Conservation (phyloP, 2,888 invertebrate species). For the Drosophila pseudotalamancana region DNA sequence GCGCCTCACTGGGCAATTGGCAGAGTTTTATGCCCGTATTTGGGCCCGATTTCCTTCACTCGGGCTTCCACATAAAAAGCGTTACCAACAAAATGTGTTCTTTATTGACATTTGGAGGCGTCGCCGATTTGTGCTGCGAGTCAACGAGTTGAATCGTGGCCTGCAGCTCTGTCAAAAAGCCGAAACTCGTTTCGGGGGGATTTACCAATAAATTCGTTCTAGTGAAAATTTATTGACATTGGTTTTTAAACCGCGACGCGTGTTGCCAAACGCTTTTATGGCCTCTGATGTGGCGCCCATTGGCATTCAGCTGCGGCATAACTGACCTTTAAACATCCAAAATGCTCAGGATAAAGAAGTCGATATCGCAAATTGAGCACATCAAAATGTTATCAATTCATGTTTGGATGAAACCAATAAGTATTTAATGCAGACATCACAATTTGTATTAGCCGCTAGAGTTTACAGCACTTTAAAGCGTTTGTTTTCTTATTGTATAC, state of each 20-base stretch:
- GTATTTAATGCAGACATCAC: background rate
- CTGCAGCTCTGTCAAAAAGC: constrained; percentile 66
- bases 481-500: background rate
- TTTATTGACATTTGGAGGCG: constrained; percentile 75
- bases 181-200: constrained; percentile 38
- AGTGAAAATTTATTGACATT: constrained; percentile 79
- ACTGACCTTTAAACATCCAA: constrained; percentile 52
- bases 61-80: constrained; percentile 29
- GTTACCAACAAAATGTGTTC: constrained; percentile 60
- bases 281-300: constrained; percentile 49
- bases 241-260: constrained; percentile 78
- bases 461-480: background rate
- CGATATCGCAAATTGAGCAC: constrained; percentile 30
- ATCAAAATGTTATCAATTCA: constrained; percentile 22
- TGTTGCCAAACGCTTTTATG: constrained; percentile 67
- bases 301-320: constrained; percentile 57
- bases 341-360: constrained; percentile 5
- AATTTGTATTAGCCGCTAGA: background rate
- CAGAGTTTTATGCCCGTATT: constrained; percentile 9
- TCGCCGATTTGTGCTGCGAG: constrained; percentile 59
- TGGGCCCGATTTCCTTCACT: constrained; percentile 23
- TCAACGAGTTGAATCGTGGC: constrained; percentile 65
- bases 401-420: background rate
- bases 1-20: constrained; percentile 71
- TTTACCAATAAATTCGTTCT: constrained; percentile 78